phyloP scores from a whole-genome alignment of 2,113 vertebrate species.

The Nesoenas mayeri region DNA sequence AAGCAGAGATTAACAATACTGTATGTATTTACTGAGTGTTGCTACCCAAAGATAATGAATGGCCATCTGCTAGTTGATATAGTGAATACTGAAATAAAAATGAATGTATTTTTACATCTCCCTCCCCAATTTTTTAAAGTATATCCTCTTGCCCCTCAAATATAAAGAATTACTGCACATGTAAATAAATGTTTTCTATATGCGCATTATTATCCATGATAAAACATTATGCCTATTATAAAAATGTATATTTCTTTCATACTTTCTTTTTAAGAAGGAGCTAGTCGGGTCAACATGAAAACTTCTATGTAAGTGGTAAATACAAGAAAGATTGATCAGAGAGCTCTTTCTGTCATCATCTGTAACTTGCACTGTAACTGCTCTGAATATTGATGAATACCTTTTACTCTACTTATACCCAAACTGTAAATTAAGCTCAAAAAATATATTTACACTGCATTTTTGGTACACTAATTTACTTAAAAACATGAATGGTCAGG shows the following conservation, averaged over 20 bases:
- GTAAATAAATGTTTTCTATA: not conserved
- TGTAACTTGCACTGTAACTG: not conserved
- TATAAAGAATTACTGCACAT: not conserved
- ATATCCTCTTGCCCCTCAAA: not conserved
- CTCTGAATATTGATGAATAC: not conserved
- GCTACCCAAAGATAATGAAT: not conserved
- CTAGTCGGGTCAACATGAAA: not conserved
- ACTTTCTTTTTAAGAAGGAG: not conserved
- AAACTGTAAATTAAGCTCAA: not conserved
- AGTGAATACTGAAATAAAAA: not conserved
- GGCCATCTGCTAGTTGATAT: not conserved
- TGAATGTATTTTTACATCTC: rapidly evolving
- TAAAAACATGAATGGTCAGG: not conserved
- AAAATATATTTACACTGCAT: not conserved
- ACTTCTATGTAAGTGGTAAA: not conserved
- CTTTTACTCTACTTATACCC: not conserved
- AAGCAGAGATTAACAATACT: not conserved
- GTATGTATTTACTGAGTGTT: not conserved
- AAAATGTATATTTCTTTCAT: not conserved
- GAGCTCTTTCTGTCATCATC: not conserved
- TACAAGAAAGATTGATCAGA: not conserved
- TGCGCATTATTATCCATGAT: not conserved
- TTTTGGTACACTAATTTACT: not conserved
- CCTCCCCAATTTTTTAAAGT: rapidly evolving
- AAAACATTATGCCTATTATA: not conserved